A percentile compares a stretch with the other conserved stretches of the same genome.
These are phyloP conservation scores for Petrolisthes manimaculis DNA, from an alignment of 2,888 invertebrate species.

Conservation along the genomic window DNA sequence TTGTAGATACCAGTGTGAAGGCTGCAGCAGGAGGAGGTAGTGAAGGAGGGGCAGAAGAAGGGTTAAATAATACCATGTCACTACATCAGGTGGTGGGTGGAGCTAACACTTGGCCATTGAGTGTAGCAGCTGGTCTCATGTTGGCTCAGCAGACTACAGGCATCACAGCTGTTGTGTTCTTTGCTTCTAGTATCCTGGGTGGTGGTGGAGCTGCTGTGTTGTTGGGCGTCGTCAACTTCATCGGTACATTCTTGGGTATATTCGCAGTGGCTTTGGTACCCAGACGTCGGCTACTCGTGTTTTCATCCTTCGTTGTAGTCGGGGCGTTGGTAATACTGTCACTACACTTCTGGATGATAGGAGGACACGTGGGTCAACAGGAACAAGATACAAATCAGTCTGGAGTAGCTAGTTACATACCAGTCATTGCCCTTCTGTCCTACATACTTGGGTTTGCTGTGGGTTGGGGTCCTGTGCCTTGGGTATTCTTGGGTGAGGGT, in stretches of 20 bases:
- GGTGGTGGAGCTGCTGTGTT: slow-evolving; percentile 31
- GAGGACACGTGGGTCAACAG: slow-evolving; percentile 1
- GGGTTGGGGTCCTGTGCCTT: slow-evolving; percentile 58
- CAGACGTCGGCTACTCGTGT: slow-evolving; percentile 8
- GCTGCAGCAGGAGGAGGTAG: neutral
- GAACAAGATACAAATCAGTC: neutral
- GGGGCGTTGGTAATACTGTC: slow-evolving; percentile 21
- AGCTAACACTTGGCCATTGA: slow-evolving; percentile 48
- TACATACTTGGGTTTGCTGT: slow-evolving; percentile 50
- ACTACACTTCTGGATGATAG: slow-evolving; percentile 37
- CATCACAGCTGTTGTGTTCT: slow-evolving; percentile 49
- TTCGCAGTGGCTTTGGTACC: neutral
- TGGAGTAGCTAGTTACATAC: neutral
- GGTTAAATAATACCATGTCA: neutral
- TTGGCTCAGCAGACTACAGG: slow-evolving; percentile 50
- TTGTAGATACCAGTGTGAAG: slow-evolving; percentile 2
- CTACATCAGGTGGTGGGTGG: neutral
- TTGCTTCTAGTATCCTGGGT: slow-evolving; percentile 47
- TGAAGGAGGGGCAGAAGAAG: neutral
- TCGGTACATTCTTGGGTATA: slow-evolving; percentile 36
- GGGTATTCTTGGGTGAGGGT: slow-evolving; percentile 61
- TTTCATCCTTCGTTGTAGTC: slow-evolving; percentile 26
- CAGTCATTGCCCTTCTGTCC: slow-evolving; percentile 37
- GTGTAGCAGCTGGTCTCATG: slow-evolving; percentile 37
- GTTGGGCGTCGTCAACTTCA: slow-evolving; percentile 41